A percentile compares a stretch with the other conserved stretches of the same genome.
Evolutionary conservation across 2,113 vertebrate species (phyloP).

Genomic region (Rhinichthys klamathensis): DNA sequence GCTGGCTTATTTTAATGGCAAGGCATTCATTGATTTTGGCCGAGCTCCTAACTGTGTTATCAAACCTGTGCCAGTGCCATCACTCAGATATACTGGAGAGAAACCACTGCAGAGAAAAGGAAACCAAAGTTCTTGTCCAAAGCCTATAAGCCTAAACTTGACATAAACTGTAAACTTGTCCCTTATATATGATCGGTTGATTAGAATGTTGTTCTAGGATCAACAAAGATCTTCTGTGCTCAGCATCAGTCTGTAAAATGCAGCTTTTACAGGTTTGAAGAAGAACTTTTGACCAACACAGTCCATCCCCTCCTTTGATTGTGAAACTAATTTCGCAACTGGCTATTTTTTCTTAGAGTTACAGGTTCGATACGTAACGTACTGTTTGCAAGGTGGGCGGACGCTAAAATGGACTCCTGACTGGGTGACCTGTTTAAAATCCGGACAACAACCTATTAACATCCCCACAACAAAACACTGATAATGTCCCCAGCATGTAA

Average conservation of each 20-base stretch:
- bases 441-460: background rate
- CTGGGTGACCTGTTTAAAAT: background rate
- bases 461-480: background rate
- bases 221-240: too few species aligned
- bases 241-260: background rate
- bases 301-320: background rate
- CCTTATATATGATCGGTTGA: too few species aligned
- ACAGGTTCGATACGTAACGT: background rate
- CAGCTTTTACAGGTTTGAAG: background rate
- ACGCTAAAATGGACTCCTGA: background rate
- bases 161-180: too few species aligned
- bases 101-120: slow-evolving; percentile 3
- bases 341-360: slow-evolving; percentile 12
- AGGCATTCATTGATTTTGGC: background rate
- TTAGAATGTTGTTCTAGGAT: too few species aligned
- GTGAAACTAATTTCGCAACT: slow-evolving; percentile 36
- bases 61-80: too few species aligned
- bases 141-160: too few species aligned
- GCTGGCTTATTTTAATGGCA: slow-evolving; percentile 39
- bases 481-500: background rate
- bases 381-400: slow-evolving; percentile 37
- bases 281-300: background rate
- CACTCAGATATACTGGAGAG: background rate
- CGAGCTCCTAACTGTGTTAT: background rate
- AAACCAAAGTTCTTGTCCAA: background rate